Percentiles rank a stretch among this genome's conserved stretches.
Evolutionary conservation across 2,797 vertebrate genomes (phyloP).

Genomic region (Mormyrus proboscirostris): DNA sequence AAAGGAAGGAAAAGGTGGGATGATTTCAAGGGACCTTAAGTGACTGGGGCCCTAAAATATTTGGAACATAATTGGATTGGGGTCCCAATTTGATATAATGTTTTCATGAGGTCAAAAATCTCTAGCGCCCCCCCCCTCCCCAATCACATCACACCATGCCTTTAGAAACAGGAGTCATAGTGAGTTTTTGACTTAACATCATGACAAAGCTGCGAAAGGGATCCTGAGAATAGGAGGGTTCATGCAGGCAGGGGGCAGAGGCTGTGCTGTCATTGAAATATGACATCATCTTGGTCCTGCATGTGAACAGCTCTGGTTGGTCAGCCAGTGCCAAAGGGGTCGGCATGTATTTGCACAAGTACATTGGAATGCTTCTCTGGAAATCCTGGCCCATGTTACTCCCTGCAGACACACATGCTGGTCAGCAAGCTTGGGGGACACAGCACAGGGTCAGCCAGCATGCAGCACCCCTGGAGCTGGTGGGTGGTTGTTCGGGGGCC

Average conservation of each 20-base stretch:
- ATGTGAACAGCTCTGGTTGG: background rate
- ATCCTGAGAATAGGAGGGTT: background rate
- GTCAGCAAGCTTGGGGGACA: too few species aligned
- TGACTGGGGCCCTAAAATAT: background rate
- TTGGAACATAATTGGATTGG: too few species aligned
- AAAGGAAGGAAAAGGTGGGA: background rate
- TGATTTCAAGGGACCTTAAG: background rate
- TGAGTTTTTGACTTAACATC: background rate
- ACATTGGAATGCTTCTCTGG: too few species aligned
- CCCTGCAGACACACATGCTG: too few species aligned
- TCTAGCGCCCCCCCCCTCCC: background rate
- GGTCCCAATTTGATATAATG: background rate
- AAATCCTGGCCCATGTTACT: too few species aligned
- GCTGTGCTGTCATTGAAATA: background rate
- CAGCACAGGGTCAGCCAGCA: background rate
- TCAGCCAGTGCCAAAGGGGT: background rate
- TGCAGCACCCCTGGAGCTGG: background rate
- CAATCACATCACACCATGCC: background rate
- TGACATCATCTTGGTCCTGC: background rate
- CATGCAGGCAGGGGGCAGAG: background rate
- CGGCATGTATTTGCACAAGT: background rate
- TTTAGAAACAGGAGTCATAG: background rate
- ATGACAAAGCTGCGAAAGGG: background rate
- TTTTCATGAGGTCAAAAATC: background rate
- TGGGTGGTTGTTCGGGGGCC: background rate